Evolutionary conservation across 2,888 invertebrate genomes (phyloP).

Genomic region (Eupithecia pulchellata): DNA sequence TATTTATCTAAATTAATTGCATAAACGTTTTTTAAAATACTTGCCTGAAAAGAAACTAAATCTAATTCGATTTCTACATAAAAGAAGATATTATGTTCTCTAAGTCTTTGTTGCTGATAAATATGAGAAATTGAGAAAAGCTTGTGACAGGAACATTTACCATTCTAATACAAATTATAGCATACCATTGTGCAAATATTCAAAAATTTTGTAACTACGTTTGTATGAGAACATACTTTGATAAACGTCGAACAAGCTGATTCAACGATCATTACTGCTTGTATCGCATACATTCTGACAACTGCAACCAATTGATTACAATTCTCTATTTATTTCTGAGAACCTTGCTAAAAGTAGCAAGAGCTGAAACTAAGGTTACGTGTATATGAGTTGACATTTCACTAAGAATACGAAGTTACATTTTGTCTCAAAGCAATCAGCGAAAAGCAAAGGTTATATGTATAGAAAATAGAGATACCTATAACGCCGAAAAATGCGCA

Average conservation of each 20-base stretch:
- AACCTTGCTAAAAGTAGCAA: conserved; percentile 6
- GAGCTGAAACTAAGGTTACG: background rate
- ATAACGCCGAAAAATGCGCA: background rate
- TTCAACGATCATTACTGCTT: background rate
- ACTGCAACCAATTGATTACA: conserved; percentile 3
- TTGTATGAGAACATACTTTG: background rate
- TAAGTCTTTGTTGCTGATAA: too few relatives aligned
- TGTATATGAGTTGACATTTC: background rate
- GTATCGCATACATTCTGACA: conserved; percentile 1
- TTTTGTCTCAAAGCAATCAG: background rate
- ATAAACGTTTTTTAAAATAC: too few relatives aligned
- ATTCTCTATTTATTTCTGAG: conserved; percentile 9
- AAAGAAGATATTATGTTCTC: too few relatives aligned
- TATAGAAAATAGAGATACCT: background rate
- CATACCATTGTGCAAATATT: too few relatives aligned
- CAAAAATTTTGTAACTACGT: too few relatives aligned
- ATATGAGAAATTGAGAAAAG: too few relatives aligned
- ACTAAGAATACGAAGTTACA: background rate
- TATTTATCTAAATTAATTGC: too few relatives aligned
- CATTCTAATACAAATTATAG: too few relatives aligned
- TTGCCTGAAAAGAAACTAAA: too few relatives aligned
- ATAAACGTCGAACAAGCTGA: background rate
- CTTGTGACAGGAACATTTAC: too few relatives aligned
- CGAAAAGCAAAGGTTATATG: background rate
- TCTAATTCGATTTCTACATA: too few relatives aligned